Evolutionary conservation across 1,140 invertebrate species (phyloP).

Genomic region (Drosophila fuyamai): DNA sequence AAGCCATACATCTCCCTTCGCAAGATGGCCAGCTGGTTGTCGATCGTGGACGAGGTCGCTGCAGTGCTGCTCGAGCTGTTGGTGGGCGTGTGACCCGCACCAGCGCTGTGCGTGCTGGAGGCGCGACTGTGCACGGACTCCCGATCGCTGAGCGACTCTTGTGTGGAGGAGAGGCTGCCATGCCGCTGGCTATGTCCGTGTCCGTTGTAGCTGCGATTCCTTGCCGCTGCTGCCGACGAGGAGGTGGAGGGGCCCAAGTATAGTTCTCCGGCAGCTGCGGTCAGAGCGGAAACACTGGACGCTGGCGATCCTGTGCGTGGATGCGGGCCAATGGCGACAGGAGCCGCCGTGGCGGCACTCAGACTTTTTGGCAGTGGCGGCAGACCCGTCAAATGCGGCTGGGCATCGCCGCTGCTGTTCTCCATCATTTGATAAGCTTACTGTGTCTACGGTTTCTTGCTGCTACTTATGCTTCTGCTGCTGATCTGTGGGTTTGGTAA

Average conservation of each 20-base stretch:
- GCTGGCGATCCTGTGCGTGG: slow-evolving; percentile 36
- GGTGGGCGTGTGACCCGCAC: slow-evolving; percentile 49
- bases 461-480: slow-evolving; percentile 16
- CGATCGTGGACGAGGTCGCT: slow-evolving; percentile 88
- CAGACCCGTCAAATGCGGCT: slow-evolving; percentile 86
- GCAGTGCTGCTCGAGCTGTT: slow-evolving; percentile 54
- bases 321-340: slow-evolving; percentile 23
- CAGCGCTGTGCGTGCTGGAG: slow-evolving; percentile 74
- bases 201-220: slow-evolving; percentile 67
- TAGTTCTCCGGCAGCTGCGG: slow-evolving; percentile 62
- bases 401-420: slow-evolving; percentile 41
- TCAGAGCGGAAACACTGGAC: slow-evolving; percentile 46
- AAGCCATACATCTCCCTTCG: slow-evolving; percentile 94
- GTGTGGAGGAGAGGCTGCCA: slow-evolving; percentile 70
- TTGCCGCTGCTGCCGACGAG: slow-evolving; percentile 42
- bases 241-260: slow-evolving; percentile 80
- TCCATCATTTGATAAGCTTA: slow-evolving; percentile 65
- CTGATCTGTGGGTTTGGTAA: slow-evolving; percentile 6
- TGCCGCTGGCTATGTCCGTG: slow-evolving; percentile 59
- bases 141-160: slow-evolving; percentile 78
- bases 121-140: slow-evolving; percentile 80
- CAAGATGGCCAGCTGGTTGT: slow-evolving; percentile 91
- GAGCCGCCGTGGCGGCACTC: slow-evolving; percentile 87
- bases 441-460: slow-evolving; percentile 16
- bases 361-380: slow-evolving; percentile 94